A percentile compares a stretch with the other conserved stretches of the same genome.
These are phyloP conservation scores for Drosophila truncata DNA, from an alignment of 1,140 invertebrate species.

Conservation along the genomic window DNA sequence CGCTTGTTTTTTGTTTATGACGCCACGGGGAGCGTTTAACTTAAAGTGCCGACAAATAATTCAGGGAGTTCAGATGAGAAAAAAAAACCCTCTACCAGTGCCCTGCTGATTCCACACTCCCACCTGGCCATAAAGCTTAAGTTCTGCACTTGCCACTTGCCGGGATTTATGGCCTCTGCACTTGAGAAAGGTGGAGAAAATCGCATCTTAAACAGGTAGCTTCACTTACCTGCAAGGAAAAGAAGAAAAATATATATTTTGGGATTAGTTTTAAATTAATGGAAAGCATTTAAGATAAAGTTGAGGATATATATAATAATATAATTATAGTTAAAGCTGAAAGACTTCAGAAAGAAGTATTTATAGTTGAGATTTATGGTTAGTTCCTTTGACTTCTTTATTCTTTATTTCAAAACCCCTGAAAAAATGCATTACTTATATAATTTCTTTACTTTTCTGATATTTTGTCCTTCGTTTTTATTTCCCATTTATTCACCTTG, in stretches of 20 bases:
- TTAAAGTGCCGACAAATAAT: conserved; percentile 81
- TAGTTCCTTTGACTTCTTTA: neutral
- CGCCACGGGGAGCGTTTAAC: conserved; percentile 77
- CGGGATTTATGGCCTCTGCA: conserved; percentile 66
- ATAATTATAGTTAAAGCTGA: neutral
- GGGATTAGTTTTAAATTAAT: conserved; percentile 37
- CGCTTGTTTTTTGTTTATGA: conserved; percentile 65
- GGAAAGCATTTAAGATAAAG: conserved; percentile 12
- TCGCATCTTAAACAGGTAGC: conserved; percentile 14
- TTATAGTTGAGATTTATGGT: neutral
- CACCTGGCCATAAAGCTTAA: conserved; percentile 46
- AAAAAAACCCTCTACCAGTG: neutral
- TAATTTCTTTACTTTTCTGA: neutral
- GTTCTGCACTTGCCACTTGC: conserved; percentile 66
- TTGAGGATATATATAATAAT: neutral
- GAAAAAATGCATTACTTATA: neutral
- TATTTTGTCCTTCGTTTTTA: neutral
- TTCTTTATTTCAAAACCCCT: too few relatives aligned
- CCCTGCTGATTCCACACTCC: conserved; percentile 12
- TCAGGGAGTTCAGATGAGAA: conserved; percentile 26
- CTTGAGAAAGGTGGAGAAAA: conserved; percentile 20
- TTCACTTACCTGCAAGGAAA: conserved; percentile 72
- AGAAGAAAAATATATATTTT: conserved; percentile 35
- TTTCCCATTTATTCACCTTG: neutral
- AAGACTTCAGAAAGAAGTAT: neutral